These are phyloP conservation scores for Eupithecia vulgata DNA, from an alignment of 2,888 invertebrate species.

Conservation along the genomic window DNA sequence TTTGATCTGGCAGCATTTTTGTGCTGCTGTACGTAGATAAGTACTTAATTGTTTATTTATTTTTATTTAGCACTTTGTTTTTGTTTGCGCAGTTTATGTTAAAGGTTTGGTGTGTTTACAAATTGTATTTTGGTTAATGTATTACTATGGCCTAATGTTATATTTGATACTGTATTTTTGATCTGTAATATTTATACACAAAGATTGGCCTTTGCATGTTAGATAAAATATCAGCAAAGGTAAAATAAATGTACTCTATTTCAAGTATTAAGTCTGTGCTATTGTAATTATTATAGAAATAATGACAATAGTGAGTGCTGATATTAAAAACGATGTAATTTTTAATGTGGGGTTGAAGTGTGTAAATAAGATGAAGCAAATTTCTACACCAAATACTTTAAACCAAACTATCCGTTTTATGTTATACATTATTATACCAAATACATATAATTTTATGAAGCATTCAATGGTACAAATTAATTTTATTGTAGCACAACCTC, in stretches of 20 bases:
- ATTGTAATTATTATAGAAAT: slow-evolving; percentile 37
- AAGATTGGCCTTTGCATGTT: slow-evolving; percentile 44
- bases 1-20: slow-evolving; percentile 33
- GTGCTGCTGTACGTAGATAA: slow-evolving; percentile 36
- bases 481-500: slow-evolving; percentile 35
- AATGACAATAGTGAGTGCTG: slow-evolving; percentile 44
- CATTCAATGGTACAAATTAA: slow-evolving; percentile 33
- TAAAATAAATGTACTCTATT: background rate
- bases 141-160: slow-evolving; percentile 55
- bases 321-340: slow-evolving; percentile 41
- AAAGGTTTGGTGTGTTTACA: slow-evolving; percentile 46
- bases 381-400: slow-evolving; percentile 51
- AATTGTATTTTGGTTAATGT: slow-evolving; percentile 44
- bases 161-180: slow-evolving; percentile 38
- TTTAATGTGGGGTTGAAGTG: slow-evolving; percentile 35
- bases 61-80: slow-evolving; percentile 56
- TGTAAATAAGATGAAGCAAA: slow-evolving; percentile 51
- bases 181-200: slow-evolving; percentile 40
- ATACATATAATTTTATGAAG: slow-evolving; percentile 43
- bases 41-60: slow-evolving; percentile 56
- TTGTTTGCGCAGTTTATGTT: slow-evolving; percentile 57
- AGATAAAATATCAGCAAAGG: slow-evolving; percentile 38
- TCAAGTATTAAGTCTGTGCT: background rate
- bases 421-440: slow-evolving; percentile 48
- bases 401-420: slow-evolving; percentile 54